Percentiles rank a stretch among this genome's conserved stretches.
phyloP scores from a whole-genome alignment of 1,140 invertebrate species.

The Dufourea novaeangliae region DNA sequence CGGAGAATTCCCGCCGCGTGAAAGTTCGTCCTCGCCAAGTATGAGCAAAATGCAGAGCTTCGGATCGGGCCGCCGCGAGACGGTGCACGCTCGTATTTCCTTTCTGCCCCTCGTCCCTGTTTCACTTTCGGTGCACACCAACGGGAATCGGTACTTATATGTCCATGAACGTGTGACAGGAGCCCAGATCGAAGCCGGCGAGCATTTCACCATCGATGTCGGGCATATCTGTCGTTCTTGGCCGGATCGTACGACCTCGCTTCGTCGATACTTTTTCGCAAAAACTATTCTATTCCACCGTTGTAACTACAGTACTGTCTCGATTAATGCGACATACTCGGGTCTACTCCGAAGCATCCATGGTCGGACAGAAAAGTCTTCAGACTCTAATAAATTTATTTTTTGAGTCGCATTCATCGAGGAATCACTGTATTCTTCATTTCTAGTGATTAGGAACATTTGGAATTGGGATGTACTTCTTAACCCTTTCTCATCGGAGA shows the following conservation, averaged over 20 bases:
- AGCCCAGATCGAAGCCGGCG: slow-evolving; percentile 28
- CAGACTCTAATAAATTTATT: too few relatives aligned
- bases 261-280: too few relatives aligned
- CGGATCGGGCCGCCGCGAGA: background rate
- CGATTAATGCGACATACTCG: too few relatives aligned
- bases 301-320: too few relatives aligned
- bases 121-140: slow-evolving; percentile 33
- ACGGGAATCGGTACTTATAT: slow-evolving; percentile 61
- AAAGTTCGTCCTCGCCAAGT: slow-evolving; percentile 65
- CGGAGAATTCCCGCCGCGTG: slow-evolving; percentile 47
- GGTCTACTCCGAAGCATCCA: too few relatives aligned
- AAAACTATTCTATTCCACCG: too few relatives aligned
- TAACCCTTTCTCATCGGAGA: too few relatives aligned
- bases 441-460: too few relatives aligned
- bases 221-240: background rate
- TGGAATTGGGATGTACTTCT: too few relatives aligned
- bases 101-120: slow-evolving; percentile 14
- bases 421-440: too few relatives aligned
- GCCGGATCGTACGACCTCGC: background rate
- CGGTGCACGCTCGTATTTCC: background rate
- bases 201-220: slow-evolving; percentile 36
- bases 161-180: slow-evolving; percentile 56
- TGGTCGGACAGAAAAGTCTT: too few relatives aligned
- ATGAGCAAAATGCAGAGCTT: slow-evolving; percentile 58
- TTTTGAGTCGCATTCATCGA: too few relatives aligned